Evolutionary conservation across 2,797 vertebrate genomes (phyloP).

Genomic region (Borostomias antarcticus): DNA sequence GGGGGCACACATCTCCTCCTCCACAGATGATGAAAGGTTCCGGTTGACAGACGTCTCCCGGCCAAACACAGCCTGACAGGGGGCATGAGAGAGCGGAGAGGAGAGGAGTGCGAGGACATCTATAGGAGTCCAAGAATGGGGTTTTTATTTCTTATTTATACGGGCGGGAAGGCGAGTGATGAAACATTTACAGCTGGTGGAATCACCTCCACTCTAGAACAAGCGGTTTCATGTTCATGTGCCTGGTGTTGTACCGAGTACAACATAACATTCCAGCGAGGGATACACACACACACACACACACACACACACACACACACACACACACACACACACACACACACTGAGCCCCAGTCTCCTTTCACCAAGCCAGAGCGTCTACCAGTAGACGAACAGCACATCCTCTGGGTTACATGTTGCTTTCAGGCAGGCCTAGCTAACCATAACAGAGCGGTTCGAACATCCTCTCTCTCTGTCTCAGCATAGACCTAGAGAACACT

Average conservation of each 20-base stretch:
- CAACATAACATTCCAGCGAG: too few species aligned
- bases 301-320: background rate
- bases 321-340: background rate
- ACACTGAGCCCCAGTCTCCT: background rate
- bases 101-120: slow-evolving; percentile 9
- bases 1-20: slow-evolving; percentile 39
- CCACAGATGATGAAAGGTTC: slow-evolving; percentile 53
- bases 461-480: background rate
- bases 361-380: background rate
- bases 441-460: background rate
- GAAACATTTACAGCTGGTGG: slow-evolving; percentile 62
- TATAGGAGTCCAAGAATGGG: slow-evolving; percentile 19
- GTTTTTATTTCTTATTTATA: slow-evolving; percentile 27
- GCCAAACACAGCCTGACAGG: slow-evolving; percentile 50
- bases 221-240: slow-evolving; percentile 19
- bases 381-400: background rate
- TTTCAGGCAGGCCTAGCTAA: background rate
- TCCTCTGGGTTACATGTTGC: too few species aligned
- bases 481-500: background rate
- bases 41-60: slow-evolving; percentile 31
- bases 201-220: slow-evolving; percentile 51
- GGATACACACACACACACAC: background rate
- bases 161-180: slow-evolving; percentile 51
- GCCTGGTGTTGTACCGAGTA: background rate
- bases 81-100: background rate